Evolutionary conservation across 2,113 vertebrate genomes (phyloP), one percentile per base, ranked within the genome.

Genomic region (Myrmecophaga tridactyla): DNA sequence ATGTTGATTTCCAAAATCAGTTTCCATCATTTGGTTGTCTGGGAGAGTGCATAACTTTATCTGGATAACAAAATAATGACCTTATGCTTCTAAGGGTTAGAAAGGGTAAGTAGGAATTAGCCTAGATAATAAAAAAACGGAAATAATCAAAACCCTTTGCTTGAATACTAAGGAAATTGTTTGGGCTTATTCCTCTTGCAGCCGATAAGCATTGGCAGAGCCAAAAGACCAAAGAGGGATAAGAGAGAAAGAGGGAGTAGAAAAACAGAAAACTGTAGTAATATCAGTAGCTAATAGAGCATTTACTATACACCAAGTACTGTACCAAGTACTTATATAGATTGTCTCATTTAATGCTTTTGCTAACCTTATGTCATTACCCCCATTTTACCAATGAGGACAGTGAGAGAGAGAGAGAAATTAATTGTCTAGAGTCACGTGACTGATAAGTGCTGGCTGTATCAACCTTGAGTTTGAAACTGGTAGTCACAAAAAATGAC

Each of bases 51-150:
- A 4, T 73, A 69, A 10, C 27, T n/a, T n/a, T 77, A 51, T 63
- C 51, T 6, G 60, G 41, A 75, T 15, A 78, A 21, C 31, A 91
- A 67, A 84, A 29, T 70, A 76, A 83, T 89, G 31, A 41, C 58
- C 29, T 80, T 48, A 41, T n/a, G 48, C 85, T 20, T 82, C 75
- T 83, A 43, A 51, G 56, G 46, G 12, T 72, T 73, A 53, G 81
- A 85, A 86, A 87, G 14, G 51, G 20, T 60, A 69, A 86, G 62
- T 56, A 73, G 85, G 80, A 78, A 76, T 77, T 90, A 83, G 39
- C 39, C 84, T 90, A 34, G n/a, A 39, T 92, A 69, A 90, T 58
- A 67, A 83, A 75, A 90, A 75, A 76, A 75, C 76, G 86, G 48
- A 89, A 63, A 77, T 69, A 56, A 58, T 56, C 62, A 76, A 69